A percentile compares a stretch with the other conserved stretches of the same genome.
Evolutionary conservation across 2,888 invertebrate species (phyloP).

Genomic region (Oscheius onirici): DNA sequence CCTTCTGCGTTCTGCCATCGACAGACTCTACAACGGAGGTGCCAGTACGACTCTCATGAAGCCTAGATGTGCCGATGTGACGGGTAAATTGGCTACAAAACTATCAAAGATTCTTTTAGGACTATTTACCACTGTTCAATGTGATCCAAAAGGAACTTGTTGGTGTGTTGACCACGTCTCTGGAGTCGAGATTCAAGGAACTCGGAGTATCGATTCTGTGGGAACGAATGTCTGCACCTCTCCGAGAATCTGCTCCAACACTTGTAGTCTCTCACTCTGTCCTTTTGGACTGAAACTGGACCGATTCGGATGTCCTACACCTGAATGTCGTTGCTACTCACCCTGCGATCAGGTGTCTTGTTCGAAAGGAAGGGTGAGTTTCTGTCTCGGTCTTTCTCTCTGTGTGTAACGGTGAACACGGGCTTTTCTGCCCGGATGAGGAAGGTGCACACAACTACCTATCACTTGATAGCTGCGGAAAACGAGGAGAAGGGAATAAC

Average conservation of each 20-base stretch:
- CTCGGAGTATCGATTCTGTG: constrained; percentile 38
- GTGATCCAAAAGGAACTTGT: constrained; percentile 40
- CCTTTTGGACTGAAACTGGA: constrained; percentile 49
- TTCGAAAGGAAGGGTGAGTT: constrained; percentile 34
- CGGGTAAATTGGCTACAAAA: constrained; percentile 36
- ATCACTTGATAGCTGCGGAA: too few relatives aligned
- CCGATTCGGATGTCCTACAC: constrained; percentile 45
- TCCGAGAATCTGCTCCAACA: constrained; percentile 21
- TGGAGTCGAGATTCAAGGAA: constrained; percentile 62
- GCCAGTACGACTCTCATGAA: constrained; percentile 36
- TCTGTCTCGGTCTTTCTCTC: too few relatives aligned
- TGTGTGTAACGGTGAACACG: too few relatives aligned
- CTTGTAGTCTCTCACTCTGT: constrained; percentile 40
- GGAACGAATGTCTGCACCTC: constrained; percentile 17
- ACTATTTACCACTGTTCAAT: constrained; percentile 27
- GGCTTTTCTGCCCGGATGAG: too few relatives aligned
- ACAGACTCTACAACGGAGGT: constrained; percentile 38
- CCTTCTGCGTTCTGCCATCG: constrained; percentile 37
- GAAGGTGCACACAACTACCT: too few relatives aligned
- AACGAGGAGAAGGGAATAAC: too few relatives aligned
- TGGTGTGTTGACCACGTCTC: constrained; percentile 56
- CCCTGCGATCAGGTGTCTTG: constrained; percentile 50
- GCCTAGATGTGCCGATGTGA: constrained; percentile 35
- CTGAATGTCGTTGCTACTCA: constrained; percentile 48
- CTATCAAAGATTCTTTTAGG: background rate